A percentile compares a stretch with the other conserved stretches of the same genome.
Evolutionary conservation across 2,888 invertebrate genomes (phyloP).

Genomic region (Heliconius charithonia): DNA sequence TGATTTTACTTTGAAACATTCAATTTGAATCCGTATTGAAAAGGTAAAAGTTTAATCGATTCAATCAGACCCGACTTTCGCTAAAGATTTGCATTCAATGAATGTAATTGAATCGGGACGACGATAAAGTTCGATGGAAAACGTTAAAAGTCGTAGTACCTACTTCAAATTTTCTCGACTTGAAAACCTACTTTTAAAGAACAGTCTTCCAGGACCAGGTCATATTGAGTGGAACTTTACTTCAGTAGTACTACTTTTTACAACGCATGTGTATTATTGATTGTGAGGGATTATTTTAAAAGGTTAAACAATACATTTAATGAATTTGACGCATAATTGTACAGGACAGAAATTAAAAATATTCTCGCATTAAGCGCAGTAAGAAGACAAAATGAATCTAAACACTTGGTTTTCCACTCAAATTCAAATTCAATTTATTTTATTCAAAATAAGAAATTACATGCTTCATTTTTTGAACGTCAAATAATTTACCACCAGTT

Average conservation of each 20-base stretch:
- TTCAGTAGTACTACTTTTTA: not conserved
- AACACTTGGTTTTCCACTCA: too few species aligned
- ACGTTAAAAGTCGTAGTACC: slow-evolving; percentile 33
- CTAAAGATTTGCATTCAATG: slow-evolving; percentile 57
- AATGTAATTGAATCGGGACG: slow-evolving; percentile 55
- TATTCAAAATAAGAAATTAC: too few species aligned
- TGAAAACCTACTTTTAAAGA: slow-evolving; percentile 24
- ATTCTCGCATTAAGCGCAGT: too few species aligned
- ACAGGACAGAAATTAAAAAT: too few species aligned
- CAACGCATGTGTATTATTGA: not conserved
- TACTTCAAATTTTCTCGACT: slow-evolving; percentile 30
- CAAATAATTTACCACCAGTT: too few species aligned
- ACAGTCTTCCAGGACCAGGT: slow-evolving; percentile 8
- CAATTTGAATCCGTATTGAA: slow-evolving; percentile 41
- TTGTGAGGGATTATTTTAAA: not conserved
- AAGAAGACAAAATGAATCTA: too few species aligned
- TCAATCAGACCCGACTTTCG: slow-evolving; percentile 51
- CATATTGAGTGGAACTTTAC: not conserved
- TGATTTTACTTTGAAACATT: slow-evolving; percentile 35
- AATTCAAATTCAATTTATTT: too few species aligned
- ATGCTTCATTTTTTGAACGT: too few species aligned
- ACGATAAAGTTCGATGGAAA: slow-evolving; percentile 44
- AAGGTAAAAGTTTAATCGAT: slow-evolving; percentile 46
- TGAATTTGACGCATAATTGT: too few species aligned
- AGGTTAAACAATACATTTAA: not conserved